Base-by-base conservation (phyloP, 2,113 vertebrate genomes). In the Himantopus leucocephalus region DNA sequence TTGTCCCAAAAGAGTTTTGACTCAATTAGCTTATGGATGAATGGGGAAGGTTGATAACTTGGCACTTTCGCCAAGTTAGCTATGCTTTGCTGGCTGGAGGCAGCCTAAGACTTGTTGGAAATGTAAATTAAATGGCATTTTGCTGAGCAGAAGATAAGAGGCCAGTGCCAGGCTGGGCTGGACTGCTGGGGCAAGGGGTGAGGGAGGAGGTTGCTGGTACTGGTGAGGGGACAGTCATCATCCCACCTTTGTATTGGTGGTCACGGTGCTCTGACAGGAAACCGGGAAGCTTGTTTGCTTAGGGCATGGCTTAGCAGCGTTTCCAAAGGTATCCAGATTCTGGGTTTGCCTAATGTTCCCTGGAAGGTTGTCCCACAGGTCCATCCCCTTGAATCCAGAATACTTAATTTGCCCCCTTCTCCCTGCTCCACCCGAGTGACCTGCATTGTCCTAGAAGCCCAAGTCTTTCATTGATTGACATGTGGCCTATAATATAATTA, bases 1-100 rank as follows among this genome's bases (percentile, higher is more conserved):
- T 90, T 94, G 83, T 66, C 92, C 91, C 2, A 7, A 50, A 81
- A 63, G 75, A 78, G 39, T 77, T 92, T 87, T 71, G 52, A 59
- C n/a, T 92, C 50, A 7, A 32, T 93, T 76, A 71, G 26, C 35
- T 84, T 64, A 52, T 73, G 64, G 79, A n/a, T 87, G 73, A 87
- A n/a, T 18, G 15, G 48, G 72, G 52, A 81, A 43, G 63, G 79
- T 64, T 91, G 91, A 58, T 81, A 83, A 53, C 30, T 74, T 72
- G 52, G 48, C 23, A 15, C 29, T 21, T n/a, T 23, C 68, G 53
- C 70, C 53, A 73, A 14, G 35, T 52, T 64, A 79, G 39, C 53
- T 86, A 2, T 37, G 63, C 43, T 86, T 66, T 84, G 80, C 56
- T 92, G 43, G 14, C 35, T 55, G 39, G 70, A 85, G 70, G 24